Evolutionary conservation across 2,888 invertebrate species (phyloP).

Genomic region (Rutpela maculata): DNA sequence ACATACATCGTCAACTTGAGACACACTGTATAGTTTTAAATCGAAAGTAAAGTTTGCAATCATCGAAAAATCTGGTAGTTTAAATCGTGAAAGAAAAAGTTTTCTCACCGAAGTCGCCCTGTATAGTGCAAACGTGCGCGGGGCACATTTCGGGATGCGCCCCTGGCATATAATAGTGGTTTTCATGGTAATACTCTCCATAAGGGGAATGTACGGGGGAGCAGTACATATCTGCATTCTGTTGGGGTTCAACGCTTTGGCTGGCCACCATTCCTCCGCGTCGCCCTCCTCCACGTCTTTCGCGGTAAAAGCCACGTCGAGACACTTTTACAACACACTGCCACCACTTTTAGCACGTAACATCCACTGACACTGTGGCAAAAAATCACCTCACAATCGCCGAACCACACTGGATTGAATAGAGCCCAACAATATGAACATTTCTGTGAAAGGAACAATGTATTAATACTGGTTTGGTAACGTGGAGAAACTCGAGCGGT

Average conservation of each 20-base stretch:
- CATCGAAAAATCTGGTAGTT: not conserved
- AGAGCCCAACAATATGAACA: slow-evolving; percentile 26
- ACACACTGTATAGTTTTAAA: too few relatives aligned
- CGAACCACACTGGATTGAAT: slow-evolving; percentile 30
- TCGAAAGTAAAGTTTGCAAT: not conserved
- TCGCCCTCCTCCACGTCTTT: slow-evolving; percentile 60
- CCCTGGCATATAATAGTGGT: slow-evolving; percentile 74
- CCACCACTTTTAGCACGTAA: slow-evolving; percentile 41
- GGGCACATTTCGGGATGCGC: slow-evolving; percentile 77
- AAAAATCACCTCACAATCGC: slow-evolving; percentile 40
- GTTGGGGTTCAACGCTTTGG: slow-evolving; percentile 72
- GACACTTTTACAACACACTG: slow-evolving; percentile 66
- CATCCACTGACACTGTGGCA: slow-evolving; percentile 36
- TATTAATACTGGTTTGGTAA: slow-evolving; percentile 37
- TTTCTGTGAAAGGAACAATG: slow-evolving; percentile 42
- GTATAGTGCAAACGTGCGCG: slow-evolving; percentile 84
- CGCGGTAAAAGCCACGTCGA: slow-evolving; percentile 64
- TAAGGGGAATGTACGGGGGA: slow-evolving; percentile 73
- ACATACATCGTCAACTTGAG: too few relatives aligned
- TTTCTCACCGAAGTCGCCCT: slow-evolving; percentile 85
- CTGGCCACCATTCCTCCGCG: slow-evolving; percentile 73
- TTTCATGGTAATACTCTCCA: slow-evolving; percentile 78
- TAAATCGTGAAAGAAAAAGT: slow-evolving; percentile 22
- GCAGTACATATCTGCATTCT: slow-evolving; percentile 72
- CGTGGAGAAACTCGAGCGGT: slow-evolving; percentile 27